Evolutionary conservation across 2,888 invertebrate genomes (phyloP), one percentile per base, ranked within the genome.

Genomic region (Drosophila multiciliata): DNA sequence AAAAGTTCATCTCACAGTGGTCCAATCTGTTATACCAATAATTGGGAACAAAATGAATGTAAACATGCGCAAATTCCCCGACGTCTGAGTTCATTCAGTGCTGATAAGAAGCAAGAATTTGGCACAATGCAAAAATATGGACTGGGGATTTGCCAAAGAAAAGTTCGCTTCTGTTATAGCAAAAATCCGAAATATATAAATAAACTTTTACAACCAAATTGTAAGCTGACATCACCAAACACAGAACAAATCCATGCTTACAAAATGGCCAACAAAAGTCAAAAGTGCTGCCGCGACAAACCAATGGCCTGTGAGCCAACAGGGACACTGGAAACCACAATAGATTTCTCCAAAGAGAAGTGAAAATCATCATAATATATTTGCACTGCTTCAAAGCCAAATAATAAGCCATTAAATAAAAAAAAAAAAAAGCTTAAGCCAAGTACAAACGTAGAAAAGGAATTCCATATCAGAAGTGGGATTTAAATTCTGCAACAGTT

Each of bases 101-200:
- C 57, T 64, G 52, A 40, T 35, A 72, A 63, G 38, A 33, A 52
- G 63, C 63, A 40, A 42, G 53, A 55, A 66, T 55, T 80, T 54
- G 49, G 38, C 49, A 23, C 35, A 50, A n/a, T 32, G 42, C 26
- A 23, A 42, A 70, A 73, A 81, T 70, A 61, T 86, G 62, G 62
- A 66, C 65, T 63, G 36, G 48, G 58, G 58, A 12, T 9, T 9
- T 35, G 29, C 7, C 32, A 36, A 54, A 23, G 59, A 48, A 64
- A 80, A 80, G 63, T 77, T 77, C n/a, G 36, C 50, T 52, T 48
- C 52, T 55, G 61, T 52, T 62, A 32, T 57, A 53, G 54, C 42
- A 82, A 83, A 87, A 81, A 86, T 73, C 80, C 88, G 89, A 88
- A 88, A 88, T 88, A 88, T 88, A 88, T 77, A 83, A 83, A 86